Conservation (phyloP, 2,888 invertebrate genomes). For the Drosophila rellima region DNA sequence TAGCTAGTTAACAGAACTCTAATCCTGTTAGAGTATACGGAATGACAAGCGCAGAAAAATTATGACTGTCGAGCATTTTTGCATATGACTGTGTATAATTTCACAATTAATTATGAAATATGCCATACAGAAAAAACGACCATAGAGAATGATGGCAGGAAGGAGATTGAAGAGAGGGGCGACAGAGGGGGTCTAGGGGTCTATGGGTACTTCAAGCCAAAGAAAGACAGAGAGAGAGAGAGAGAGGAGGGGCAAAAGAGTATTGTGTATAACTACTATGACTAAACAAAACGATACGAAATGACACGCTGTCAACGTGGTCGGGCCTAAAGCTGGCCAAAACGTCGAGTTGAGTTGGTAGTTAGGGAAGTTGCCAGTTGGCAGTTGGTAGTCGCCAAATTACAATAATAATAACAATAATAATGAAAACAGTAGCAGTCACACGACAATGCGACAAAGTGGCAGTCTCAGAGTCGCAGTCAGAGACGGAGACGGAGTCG, state of each 20-base stretch:
- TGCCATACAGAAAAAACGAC: constrained; percentile 51
- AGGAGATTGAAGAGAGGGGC: constrained; percentile 3
- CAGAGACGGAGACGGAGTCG: constrained; percentile 3
- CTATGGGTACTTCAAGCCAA: constrained; percentile 32
- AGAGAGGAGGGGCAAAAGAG: neutral
- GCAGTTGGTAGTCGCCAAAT: constrained; percentile 62
- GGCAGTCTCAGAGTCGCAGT: constrained; percentile 58
- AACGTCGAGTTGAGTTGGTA: constrained; percentile 21
- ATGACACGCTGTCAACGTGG: constrained; percentile 80
- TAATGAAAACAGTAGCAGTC: constrained; percentile 73
- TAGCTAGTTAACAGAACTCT: neutral
- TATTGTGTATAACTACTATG: constrained; percentile 61
- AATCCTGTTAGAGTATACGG: constrained; percentile 39
- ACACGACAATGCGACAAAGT: constrained; percentile 82
- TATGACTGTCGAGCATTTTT: constrained; percentile 66
- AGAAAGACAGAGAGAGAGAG: neutral
- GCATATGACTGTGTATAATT: constrained; percentile 76
- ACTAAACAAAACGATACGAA: constrained; percentile 79
- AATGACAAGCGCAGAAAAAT: constrained; percentile 68
- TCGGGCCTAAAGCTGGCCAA: constrained; percentile 32
- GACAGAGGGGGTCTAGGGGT: neutral
- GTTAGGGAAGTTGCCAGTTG: constrained; percentile 33
- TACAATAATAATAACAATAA: constrained; percentile 77
- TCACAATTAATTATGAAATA: constrained; percentile 81
- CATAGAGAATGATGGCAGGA: constrained; percentile 14